Percentiles rank a stretch among this genome's conserved stretches.
These are phyloP conservation scores for Zaprionus tsacasi DNA, from an alignment of 1,140 invertebrate species.

Conservation along the genomic window DNA sequence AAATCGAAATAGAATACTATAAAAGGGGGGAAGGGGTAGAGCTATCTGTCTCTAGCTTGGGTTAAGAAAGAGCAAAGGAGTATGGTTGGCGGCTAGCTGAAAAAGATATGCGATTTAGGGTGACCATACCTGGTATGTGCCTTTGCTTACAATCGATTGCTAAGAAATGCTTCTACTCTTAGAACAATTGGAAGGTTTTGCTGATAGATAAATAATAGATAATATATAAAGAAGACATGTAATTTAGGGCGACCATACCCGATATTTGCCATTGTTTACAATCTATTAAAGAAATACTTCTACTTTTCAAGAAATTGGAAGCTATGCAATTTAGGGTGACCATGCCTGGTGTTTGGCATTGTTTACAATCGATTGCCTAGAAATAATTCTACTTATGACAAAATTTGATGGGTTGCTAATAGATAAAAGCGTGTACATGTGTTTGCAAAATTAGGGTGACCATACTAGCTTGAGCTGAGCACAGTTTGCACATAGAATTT, in stretches of 20 bases:
- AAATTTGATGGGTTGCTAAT: too few species aligned
- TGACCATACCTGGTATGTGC: not conserved
- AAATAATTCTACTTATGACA: too few species aligned
- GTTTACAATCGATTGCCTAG: too few species aligned
- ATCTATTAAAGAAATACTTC: too few species aligned
- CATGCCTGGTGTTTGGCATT: not conserved
- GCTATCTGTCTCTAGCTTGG: not conserved
- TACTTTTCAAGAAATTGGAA: too few species aligned
- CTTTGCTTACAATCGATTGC: too few species aligned
- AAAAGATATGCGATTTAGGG: not conserved
- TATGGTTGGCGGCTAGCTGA: not conserved
- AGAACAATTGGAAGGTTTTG: too few species aligned
- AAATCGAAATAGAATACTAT: conserved; percentile 3
- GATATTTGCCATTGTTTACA: too few species aligned
- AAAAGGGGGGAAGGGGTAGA: not conserved
- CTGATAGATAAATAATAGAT: too few species aligned
- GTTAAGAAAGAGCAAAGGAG: not conserved
- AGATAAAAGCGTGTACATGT: too few species aligned
- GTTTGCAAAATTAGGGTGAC: not conserved
- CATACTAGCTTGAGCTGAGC: too few species aligned
- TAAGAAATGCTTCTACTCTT: too few species aligned
- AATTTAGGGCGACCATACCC: not conserved
- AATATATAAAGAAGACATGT: not conserved
- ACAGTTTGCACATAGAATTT: not conserved
- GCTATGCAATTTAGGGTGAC: not conserved